Evolutionary conservation across 1,140 invertebrate species (phyloP).

Genomic region (Myzus persicae): DNA sequence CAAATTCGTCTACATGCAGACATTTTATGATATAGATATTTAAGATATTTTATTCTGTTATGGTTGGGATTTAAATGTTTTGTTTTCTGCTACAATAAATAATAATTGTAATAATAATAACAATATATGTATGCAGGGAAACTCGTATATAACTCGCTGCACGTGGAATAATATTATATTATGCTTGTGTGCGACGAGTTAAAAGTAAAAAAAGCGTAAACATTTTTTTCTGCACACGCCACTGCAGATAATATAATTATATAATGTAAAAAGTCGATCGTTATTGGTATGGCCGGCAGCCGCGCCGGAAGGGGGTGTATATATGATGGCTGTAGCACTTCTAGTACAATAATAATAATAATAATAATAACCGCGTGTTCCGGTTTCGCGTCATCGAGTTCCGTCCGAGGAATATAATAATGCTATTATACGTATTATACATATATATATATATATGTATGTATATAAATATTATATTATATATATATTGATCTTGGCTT

Average conservation of each 20-base stretch:
- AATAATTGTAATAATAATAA: background rate
- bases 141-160: background rate
- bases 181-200: background rate
- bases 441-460: no score
- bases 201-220: background rate
- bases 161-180: background rate
- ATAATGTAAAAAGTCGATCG: background rate
- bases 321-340: background rate
- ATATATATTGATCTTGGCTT: background rate
- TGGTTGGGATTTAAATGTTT: background rate
- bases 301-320: background rate
- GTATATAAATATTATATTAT: background rate
- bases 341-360: background rate
- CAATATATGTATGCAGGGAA: background rate
- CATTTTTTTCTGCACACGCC: background rate
- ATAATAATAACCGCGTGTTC: background rate
- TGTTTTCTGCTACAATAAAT: background rate
- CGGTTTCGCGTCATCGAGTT: background rate
- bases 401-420: background rate
- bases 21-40: background rate
- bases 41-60: background rate
- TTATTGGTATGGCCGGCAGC: background rate
- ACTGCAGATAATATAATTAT: constrained; percentile 11
- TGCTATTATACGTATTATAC: no score
- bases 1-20: background rate